Evolutionary conservation across 2,888 invertebrate genomes (phyloP), one percentile per base, ranked within the genome.

Genomic region (Rhynchonema sp.): DNA sequence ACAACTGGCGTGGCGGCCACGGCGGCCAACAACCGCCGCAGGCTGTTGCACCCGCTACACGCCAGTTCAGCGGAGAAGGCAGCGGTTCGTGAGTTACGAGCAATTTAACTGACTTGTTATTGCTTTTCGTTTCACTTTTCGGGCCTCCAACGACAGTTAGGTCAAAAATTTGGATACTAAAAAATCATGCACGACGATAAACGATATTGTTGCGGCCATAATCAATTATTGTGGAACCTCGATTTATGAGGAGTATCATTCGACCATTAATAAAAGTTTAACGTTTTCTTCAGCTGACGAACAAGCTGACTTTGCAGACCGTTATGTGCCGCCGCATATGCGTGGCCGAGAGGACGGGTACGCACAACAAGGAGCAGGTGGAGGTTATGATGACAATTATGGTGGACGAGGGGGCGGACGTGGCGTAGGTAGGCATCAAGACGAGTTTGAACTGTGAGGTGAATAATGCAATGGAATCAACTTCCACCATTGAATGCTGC

Each of bases 241-340:
- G n/a, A n/a, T n/a, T n/a, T n/a, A n/a, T n/a, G n/a, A n/a, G n/a
- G n/a, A n/a, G n/a, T n/a, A n/a, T n/a, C n/a, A n/a, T n/a, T n/a
- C n/a, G n/a, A n/a, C n/a, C n/a, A n/a, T n/a, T n/a, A n/a, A n/a
- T n/a, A n/a, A n/a, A n/a, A n/a, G n/a, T n/a, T n/a, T n/a, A n/a
- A n/a, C n/a, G n/a, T n/a, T n/a, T n/a, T n/a, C n/a, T n/a, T n/a
- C n/a, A n/a, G n/a, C n/a, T n/a, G 9, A 38, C 38, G 17, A 38
- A 38, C 38, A 13, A 38, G 6, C n/a, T 38, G 9, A 6, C 9
- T 38, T 38, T 38, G 9, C 38, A 49, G 23, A 49, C 22, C 55
- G 46, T 25, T 60, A 60, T 55, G 58, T 60, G 17, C 60, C 60
- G 28, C 60, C 60, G 25, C 58, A 60, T 29, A 17, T 60, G 30